phyloP scores from a whole-genome alignment of 2,888 invertebrate species.

The Mimumesa dahlbomi region DNA sequence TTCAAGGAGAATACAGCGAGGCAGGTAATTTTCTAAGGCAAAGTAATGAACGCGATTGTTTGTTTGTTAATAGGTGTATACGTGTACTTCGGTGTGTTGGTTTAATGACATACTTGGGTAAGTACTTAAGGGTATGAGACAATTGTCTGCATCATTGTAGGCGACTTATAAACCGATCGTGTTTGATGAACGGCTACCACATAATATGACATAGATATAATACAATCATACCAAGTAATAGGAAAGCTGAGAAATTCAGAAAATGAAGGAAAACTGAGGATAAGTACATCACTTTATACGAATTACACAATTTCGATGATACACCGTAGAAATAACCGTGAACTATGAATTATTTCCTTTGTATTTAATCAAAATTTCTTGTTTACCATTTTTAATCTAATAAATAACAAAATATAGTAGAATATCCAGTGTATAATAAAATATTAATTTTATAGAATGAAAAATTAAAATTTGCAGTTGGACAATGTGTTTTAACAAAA shows the following conservation, averaged over 20 bases:
- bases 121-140: conserved; percentile 18
- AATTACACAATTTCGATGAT: no score
- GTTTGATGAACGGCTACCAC: conserved; percentile 20
- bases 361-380: not conserved
- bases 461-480: no score
- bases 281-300: no score
- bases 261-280: no score
- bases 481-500: not conserved
- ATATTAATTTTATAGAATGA: not conserved
- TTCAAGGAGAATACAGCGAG: not conserved
- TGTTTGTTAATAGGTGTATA: conserved; percentile 39
- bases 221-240: no score
- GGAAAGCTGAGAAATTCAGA: no score
- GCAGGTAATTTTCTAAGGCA: conserved; percentile 22
- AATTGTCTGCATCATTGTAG: conserved; percentile 32
- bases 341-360: not conserved
- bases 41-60: conserved; percentile 29
- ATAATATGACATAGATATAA: conserved; percentile 3
- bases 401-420: no score
- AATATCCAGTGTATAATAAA: no score
- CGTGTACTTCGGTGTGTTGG: not conserved
- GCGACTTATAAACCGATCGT: conserved; percentile 12
- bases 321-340: no score
- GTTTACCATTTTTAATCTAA: not conserved
- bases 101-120: conserved; percentile 26